These are phyloP conservation scores for Mythimna pallens DNA, from an alignment of 2,888 invertebrate species.

Conservation along the genomic window DNA sequence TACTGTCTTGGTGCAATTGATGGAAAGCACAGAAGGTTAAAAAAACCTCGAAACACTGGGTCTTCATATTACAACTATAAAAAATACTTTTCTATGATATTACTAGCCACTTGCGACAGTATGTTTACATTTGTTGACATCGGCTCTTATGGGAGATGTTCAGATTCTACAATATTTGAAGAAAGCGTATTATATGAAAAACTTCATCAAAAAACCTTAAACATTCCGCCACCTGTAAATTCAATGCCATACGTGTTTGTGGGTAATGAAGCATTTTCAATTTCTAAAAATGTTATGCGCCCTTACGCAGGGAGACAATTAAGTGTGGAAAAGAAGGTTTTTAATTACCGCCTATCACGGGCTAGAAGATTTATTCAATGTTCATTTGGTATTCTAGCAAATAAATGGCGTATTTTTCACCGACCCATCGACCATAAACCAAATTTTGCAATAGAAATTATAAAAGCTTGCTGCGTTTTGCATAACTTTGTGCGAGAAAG, in stretches of 20 bases:
- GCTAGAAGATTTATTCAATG: slow-evolving; percentile 24
- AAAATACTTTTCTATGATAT: slow-evolving; percentile 24
- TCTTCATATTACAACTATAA: slow-evolving; percentile 20
- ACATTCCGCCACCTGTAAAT: slow-evolving; percentile 17
- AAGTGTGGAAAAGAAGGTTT: slow-evolving; percentile 10
- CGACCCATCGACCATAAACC: slow-evolving; percentile 9
- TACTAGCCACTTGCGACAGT: slow-evolving; percentile 20
- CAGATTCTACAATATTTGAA: slow-evolving; percentile 23
- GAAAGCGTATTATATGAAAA: slow-evolving; percentile 21
- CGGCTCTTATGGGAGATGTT: slow-evolving; percentile 14
- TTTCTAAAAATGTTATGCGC: slow-evolving; percentile 13
- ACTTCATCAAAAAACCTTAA: slow-evolving; percentile 17
- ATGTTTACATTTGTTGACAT: slow-evolving; percentile 23
- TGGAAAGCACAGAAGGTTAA: slow-evolving; percentile 20
- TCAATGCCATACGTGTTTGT: slow-evolving; percentile 15
- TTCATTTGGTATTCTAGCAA: slow-evolving; percentile 21
- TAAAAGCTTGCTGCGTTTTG: slow-evolving; percentile 23
- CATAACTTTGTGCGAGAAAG: slow-evolving; percentile 25
- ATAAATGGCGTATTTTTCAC: slow-evolving; percentile 22
- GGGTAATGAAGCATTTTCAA: slow-evolving; percentile 18
- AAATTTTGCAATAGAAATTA: slow-evolving; percentile 16
- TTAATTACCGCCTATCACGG: slow-evolving; percentile 20
- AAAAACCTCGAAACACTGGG: slow-evolving; percentile 23
- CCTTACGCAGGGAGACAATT: slow-evolving; percentile 10
- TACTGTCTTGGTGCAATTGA: slow-evolving; percentile 25